Base-by-base conservation (phyloP, 2,113 vertebrate genomes). In the Todiramphus saurophagus region DNA sequence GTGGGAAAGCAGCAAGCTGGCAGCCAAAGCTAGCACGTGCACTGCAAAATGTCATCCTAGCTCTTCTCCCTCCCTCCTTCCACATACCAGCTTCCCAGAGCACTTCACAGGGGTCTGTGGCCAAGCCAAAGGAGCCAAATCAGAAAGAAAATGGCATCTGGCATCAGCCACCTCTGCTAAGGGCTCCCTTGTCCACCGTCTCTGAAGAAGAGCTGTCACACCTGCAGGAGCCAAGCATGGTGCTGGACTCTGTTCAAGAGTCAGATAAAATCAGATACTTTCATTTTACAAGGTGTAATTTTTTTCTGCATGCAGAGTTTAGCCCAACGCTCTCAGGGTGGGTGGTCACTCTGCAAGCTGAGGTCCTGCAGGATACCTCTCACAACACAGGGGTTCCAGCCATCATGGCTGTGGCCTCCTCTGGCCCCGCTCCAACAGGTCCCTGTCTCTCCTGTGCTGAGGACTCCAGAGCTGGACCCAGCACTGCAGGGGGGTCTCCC, bases 1-100 rank as follows among this genome's bases (percentile, higher is more conserved):
- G 84, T 90, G 97, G 94, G 96, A 97, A 97, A 93, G 79, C 25
- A 43, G 64, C 68, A 67, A 69, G 48, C 75, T 76, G 83, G 88
- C 50, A 72, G 77, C 19, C 67, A 80, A 62, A 90, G 62, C 74
- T 62, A 94, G 92, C 80, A 95, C 83, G 68, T 58, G 51, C 55
- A 30, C 73, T 96, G 85, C 30, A 33, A 95, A 96, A 94, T 78
- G 44, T 93, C 95, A 89, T 85, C 66, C 58, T 72, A 81, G 39
- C 43, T 84, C 77, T 75, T 82, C 48, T 89, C 64, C 23, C 20
- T 91, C 58, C 85, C 55, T 70, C 10, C 53, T 87, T 55, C 37
- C 51, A 69, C 67, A 59, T 41, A 79, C 72, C 20, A 27, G 28
- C 86, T 87, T 89, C 82, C 93, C 82, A 95, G 59, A 91, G 30